These are phyloP conservation scores for Sitta europaea DNA, from an alignment of 2,113 vertebrate species.

Conservation along the genomic window DNA sequence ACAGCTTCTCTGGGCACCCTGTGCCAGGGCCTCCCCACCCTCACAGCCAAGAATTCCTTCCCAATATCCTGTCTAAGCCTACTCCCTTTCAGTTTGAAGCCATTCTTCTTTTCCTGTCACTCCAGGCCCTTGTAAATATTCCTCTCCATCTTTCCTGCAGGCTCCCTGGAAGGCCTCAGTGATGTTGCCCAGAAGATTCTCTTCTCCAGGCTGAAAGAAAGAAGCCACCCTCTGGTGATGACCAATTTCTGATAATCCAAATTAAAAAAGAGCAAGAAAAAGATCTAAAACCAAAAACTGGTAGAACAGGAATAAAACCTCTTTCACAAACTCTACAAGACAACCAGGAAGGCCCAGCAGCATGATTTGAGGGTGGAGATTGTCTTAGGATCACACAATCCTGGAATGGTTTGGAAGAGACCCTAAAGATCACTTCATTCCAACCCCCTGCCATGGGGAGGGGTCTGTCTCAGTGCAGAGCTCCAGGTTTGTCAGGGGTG, in stretches of 20 bases:
- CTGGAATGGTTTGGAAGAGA: neutral
- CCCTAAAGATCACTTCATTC: neutral
- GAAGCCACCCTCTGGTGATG: neutral
- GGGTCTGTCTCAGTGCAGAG: neutral
- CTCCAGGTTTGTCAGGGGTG: neutral
- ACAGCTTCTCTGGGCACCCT: neutral
- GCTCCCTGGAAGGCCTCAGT: neutral
- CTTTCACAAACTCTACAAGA: neutral
- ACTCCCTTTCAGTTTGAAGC: neutral
- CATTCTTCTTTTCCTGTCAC: neutral
- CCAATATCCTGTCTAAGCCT: neutral
- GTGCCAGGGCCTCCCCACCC: neutral
- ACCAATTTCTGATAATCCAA: neutral
- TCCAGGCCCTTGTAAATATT: neutral
- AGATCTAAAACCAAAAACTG: neutral
- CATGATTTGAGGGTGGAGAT: neutral
- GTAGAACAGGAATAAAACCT: neutral
- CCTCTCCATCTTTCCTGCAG: neutral
- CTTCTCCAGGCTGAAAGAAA: neutral
- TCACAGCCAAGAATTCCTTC: neutral
- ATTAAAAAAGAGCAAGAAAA: neutral
- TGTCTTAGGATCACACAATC: neutral
- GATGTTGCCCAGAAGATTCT: neutral
- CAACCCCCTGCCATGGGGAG: neutral
- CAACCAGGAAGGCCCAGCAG: neutral